A percentile compares a stretch with the other conserved stretches of the same genome.
Evolutionary conservation across 1,140 invertebrate species (phyloP).

Genomic region (Bradynema listronoti): DNA sequence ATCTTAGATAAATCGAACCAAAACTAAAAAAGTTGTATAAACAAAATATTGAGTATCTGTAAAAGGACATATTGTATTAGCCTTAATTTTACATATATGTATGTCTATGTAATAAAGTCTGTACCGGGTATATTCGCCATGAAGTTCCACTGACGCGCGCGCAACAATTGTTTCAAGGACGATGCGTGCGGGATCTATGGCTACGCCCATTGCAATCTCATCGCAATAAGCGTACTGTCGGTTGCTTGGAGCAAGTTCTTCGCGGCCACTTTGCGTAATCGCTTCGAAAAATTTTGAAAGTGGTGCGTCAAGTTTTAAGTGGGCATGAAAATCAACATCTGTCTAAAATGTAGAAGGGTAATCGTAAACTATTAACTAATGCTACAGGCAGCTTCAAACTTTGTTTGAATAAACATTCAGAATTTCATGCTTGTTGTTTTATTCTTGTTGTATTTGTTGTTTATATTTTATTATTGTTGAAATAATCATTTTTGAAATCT

Average conservation of each 20-base stretch:
- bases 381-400: neutral
- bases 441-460: neutral
- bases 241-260: conserved; percentile 19
- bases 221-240: conserved; percentile 51
- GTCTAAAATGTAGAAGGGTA: neutral
- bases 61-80: conserved; percentile 17
- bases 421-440: conserved; percentile 10
- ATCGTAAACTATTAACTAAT: neutral
- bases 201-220: conserved; percentile 46
- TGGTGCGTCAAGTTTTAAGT: conserved; percentile 41
- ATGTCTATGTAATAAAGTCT: conserved; percentile 5
- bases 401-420: neutral
- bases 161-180: conserved; percentile 41
- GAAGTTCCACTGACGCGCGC: conserved; percentile 42
- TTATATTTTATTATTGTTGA: conserved; percentile 1
- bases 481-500: neutral
- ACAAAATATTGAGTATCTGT: conserved; percentile 8
- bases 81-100: neutral
- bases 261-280: conserved; percentile 39
- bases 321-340: conserved; percentile 45
- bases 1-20: conserved; percentile 14
- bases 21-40: conserved; percentile 12
- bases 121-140: conserved; percentile 44
- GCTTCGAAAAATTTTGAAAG: conserved; percentile 44
- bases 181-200: conserved; percentile 41